Percentiles rank a stretch among this genome's conserved stretches.
Evolutionary conservation across 1,140 invertebrate genomes (phyloP).

Genomic region (Drosophila mojavensis): DNA sequence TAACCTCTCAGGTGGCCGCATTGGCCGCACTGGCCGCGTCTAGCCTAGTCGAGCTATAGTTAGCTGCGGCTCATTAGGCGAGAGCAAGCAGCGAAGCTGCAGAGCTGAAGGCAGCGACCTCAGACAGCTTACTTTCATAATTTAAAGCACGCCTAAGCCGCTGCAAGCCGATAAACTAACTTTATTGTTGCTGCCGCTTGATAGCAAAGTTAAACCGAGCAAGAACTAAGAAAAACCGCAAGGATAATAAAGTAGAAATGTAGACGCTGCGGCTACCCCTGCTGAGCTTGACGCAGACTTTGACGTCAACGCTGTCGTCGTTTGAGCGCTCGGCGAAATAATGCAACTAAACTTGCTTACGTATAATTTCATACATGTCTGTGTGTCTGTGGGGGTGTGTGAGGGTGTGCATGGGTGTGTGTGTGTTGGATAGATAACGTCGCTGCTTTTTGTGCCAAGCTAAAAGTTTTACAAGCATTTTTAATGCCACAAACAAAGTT

Average conservation of each 20-base stretch:
- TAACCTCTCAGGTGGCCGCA: neutral
- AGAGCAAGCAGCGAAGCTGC: conserved; percentile 14
- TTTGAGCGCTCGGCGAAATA: conserved; percentile 35
- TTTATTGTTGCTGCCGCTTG: conserved; percentile 50
- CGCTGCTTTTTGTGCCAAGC: conserved; percentile 58
- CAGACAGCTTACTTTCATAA: conserved; percentile 70
- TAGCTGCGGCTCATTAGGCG: conserved; percentile 5
- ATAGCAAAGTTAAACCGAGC: conserved; percentile 53
- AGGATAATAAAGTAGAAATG: conserved; percentile 74
- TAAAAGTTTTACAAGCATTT: conserved; percentile 80
- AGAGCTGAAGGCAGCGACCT: conserved; percentile 31
- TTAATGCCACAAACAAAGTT: conserved; percentile 76
- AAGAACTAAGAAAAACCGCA: conserved; percentile 69
- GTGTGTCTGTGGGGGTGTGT: neutral
- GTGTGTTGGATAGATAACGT: conserved; percentile 48
- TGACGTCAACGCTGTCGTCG: conserved; percentile 53
- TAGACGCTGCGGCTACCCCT: conserved; percentile 26
- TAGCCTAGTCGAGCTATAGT: neutral
- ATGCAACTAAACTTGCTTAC: conserved; percentile 49
- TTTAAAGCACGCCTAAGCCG: conserved; percentile 67
- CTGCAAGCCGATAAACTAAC: conserved; percentile 48
- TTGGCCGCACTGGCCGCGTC: too few relatives aligned
- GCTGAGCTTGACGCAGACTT: conserved; percentile 21
- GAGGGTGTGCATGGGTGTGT: neutral
- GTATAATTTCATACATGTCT: conserved; percentile 4